Evolutionary conservation across 2,113 vertebrate genomes (phyloP), one percentile per base, ranked within the genome.

Genomic region (Albula goreensis): DNA sequence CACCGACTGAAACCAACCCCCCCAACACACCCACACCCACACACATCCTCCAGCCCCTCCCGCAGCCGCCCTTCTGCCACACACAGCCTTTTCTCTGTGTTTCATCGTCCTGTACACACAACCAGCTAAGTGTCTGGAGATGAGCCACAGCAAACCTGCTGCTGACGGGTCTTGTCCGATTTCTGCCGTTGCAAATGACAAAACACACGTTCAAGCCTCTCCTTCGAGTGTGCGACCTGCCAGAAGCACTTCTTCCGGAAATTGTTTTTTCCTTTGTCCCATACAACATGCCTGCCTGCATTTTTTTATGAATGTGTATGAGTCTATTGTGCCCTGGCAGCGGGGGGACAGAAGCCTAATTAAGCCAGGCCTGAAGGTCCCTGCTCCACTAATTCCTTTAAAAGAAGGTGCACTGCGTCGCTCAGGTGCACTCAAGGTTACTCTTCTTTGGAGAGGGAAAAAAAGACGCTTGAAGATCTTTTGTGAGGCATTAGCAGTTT

Each of bases 51-150:
- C 31, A 41, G 31, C 31, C 31, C 31, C 31, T n/a, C 78, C 2
- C 15, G 8, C 12, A 4, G 12, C 22, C n/a, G 31, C 78, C 31
- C 52, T 31, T 22, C 22, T 15, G 12, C 7, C 60, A 22, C 60
- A 84, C 86, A 0, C 31, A 93, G 92, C 95, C 93, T 93, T 41
- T 50, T 15, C 81, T 56, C 81, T 22, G 25, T 13, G 22, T 7
- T 66, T 7, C 7, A 66, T 66, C 17, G 17, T 4, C 22, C 56
- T 60, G 11, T 12, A 60, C 56, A 60, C 3, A 60, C 60, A 66
- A 19, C 22, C 57, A 3, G 12, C 57, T 15, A 11, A 60, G 31
- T 41, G 31, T 41, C 31, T 41, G 31, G 31, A 41, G 31, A 41
- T 41, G 31, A 41, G 31, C 31, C 31, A 41, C 31, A 41, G 31